A percentile compares a stretch with the other conserved stretches of the same genome.
These are phyloP conservation scores for Psittacus erithacus DNA, from an alignment of 2,113 vertebrate genomes.

Conservation along the genomic window DNA sequence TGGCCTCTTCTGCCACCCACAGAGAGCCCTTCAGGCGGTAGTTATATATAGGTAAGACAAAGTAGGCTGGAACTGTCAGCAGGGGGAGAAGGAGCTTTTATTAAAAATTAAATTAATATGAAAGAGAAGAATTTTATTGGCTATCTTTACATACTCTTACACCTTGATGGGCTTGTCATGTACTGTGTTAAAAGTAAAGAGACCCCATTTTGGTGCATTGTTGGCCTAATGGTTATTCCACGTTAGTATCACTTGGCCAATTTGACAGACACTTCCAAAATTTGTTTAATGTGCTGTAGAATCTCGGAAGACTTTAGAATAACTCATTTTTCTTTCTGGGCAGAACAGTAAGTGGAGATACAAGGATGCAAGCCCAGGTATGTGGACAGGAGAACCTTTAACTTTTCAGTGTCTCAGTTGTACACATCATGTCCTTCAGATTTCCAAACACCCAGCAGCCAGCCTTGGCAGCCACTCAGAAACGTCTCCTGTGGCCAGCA, in stretches of 20 bases:
- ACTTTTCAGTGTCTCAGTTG: not conserved
- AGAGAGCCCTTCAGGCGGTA: not conserved
- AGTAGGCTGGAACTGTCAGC: not conserved
- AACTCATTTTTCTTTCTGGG: not conserved
- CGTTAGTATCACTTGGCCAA: not conserved
- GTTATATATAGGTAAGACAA: not conserved
- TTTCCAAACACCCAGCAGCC: not conserved
- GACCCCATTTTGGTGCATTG: not conserved
- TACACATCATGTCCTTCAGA: not conserved
- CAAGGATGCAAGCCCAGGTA: not conserved
- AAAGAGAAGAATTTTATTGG: not conserved
- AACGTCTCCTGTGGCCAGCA: not conserved
- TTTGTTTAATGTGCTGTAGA: not conserved
- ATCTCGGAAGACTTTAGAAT: not conserved
- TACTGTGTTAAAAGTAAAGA: not conserved
- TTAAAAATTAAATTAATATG: not conserved
- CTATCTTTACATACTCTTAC: not conserved
- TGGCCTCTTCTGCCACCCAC: not conserved
- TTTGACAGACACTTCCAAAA: not conserved
- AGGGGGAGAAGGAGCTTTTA: not conserved
- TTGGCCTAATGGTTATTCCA: not conserved
- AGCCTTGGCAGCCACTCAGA: not conserved
- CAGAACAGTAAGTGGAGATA: not conserved
- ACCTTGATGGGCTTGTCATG: not conserved
- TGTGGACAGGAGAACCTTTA: not conserved